phyloP scores from a whole-genome alignment of 2,797 vertebrate genomes.

The Craterocephalus amniculus region DNA sequence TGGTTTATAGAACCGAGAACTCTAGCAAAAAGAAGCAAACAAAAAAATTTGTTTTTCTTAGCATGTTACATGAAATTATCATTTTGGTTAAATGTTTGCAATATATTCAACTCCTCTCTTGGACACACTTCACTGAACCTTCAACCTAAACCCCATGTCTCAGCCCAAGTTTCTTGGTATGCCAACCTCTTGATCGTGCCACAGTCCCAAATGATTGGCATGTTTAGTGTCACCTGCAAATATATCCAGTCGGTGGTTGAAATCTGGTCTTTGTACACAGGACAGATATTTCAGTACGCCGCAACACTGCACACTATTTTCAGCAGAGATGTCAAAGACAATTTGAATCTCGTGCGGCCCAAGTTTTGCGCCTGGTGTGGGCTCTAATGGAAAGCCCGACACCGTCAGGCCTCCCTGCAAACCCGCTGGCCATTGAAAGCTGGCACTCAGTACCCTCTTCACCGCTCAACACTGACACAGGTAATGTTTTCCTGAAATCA shows the following conservation, averaged over 20 bases:
- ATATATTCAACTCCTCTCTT: slow-evolving; percentile 8
- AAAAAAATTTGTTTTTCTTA: too few species aligned
- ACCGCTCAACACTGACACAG: slow-evolving; percentile 79
- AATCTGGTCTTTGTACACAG: slow-evolving; percentile 66
- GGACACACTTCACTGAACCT: slow-evolving; percentile 23
- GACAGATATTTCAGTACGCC: slow-evolving; percentile 60
- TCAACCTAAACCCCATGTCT: slow-evolving; percentile 13
- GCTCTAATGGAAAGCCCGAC: slow-evolving; percentile 67
- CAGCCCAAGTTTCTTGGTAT: slow-evolving; percentile 16
- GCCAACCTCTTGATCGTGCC: slow-evolving; percentile 33
- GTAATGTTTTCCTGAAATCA: slow-evolving; percentile 83
- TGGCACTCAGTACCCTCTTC: slow-evolving; percentile 75
- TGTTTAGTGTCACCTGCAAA: slow-evolving; percentile 63
- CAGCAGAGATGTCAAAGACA: slow-evolving; percentile 69
- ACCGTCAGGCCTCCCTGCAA: slow-evolving; percentile 72
- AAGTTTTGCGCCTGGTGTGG: slow-evolving; percentile 55
- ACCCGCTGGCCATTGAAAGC: slow-evolving; percentile 65
- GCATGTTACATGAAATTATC: not conserved
- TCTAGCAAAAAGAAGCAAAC: not conserved
- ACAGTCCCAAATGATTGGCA: slow-evolving; percentile 57
- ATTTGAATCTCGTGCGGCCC: slow-evolving; percentile 70
- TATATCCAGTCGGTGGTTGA: slow-evolving; percentile 53
- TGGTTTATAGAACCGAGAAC: not conserved
- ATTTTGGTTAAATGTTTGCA: slow-evolving; percentile 5
- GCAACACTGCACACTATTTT: slow-evolving; percentile 72